Evolutionary conservation across 1,140 invertebrate genomes (phyloP), one percentile per base, ranked within the genome.

Genomic region (Eueides isabella): DNA sequence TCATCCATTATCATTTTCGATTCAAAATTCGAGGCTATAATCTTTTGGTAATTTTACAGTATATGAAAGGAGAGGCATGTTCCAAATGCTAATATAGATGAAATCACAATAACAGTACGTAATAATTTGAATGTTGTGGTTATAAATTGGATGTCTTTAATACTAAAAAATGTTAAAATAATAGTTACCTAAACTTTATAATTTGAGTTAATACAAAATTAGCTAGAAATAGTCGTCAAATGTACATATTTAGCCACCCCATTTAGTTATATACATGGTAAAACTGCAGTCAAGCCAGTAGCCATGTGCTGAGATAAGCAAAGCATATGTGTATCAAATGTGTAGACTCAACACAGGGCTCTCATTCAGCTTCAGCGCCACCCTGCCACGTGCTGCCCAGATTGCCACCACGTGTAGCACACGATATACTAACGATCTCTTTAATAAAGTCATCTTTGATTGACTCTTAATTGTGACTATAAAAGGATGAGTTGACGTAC

Each of bases 301-400:
- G 80, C 77, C 80, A 81, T 81, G 80, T 81, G 80, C 70, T 72
- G 70, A 80, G 79, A 81, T 81, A 81, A 81, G 75, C 65, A 62
- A 78, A 76, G 85, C 87, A 89, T 88, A 76, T 89, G 87, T 75
- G 74, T 77, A 78, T 87, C 87, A 85, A 84, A 85, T 89, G 85
- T 55, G 19, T 86, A 81, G 77, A 72, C 41, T 71, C 66, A 68
- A 77, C 85, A 89, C 85, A 89, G 87, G 76, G 79, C 77, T 78
- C 77, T 77, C 83, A 84, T 84, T 87, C 75, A 87, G 74, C 71
- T 26, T 61, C 75, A 76, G 77, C 74, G 79, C 77, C 76, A 79
- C 77, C 74, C 70, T 72, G 80, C 85, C 87, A 89, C 87, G 87
- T 89, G 87, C 85, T 85, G 68, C 41, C 73, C 87, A 89, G 80